phyloP scores from a whole-genome alignment of 2,113 vertebrate species.

The Mystacornis crossleyi region DNA sequence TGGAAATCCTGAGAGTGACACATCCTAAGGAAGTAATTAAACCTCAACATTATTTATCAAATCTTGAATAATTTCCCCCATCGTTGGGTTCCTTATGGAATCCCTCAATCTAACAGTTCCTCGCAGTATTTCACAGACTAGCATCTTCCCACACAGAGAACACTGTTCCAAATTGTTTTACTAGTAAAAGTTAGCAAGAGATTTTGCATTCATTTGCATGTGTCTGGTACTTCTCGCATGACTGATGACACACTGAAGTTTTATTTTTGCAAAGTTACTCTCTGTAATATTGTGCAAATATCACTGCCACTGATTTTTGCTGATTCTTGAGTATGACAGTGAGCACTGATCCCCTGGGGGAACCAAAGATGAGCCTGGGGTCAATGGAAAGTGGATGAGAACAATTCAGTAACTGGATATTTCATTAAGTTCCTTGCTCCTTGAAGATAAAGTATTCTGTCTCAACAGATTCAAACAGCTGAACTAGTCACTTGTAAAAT shows the following conservation, averaged over 20 bases:
- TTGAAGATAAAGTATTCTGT: neutral
- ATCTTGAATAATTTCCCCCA: neutral
- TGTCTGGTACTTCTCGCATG: neutral
- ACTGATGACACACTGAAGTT: neutral
- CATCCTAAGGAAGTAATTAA: neutral
- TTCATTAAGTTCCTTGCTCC: neutral
- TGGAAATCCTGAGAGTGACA: neutral
- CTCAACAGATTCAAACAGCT: neutral
- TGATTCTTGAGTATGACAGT: neutral
- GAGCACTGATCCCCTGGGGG: neutral
- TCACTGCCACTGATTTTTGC: neutral
- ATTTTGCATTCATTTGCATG: slow-evolving; percentile 6
- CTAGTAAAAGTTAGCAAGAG: neutral
- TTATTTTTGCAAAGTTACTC: neutral
- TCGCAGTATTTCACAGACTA: neutral
- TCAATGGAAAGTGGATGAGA: neutral
- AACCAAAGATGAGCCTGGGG: neutral
- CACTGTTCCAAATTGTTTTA: neutral
- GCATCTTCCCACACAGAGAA: neutral
- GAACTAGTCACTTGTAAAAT: neutral
- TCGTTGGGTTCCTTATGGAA: neutral
- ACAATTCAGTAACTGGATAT: neutral
- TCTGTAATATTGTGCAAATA: neutral
- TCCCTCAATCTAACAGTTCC: neutral
- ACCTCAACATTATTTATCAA: neutral